phyloP scores from a whole-genome alignment of 2,113 vertebrate genomes.

The Phoenicopterus ruber region DNA sequence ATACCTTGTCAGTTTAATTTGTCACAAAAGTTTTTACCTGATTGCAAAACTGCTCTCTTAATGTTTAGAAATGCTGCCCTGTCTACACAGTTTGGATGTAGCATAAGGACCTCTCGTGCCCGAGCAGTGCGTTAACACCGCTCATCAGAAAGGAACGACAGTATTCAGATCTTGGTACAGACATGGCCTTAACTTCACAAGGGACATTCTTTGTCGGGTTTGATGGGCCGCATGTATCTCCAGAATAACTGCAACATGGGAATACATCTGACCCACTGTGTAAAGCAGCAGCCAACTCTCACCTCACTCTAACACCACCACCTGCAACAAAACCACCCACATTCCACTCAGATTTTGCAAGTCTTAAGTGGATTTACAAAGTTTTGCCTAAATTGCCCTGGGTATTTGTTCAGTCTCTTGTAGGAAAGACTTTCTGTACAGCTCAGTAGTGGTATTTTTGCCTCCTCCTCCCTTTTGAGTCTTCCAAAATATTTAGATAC shows the following conservation, averaged over 20 bases:
- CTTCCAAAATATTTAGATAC: conserved; percentile 27
- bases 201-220: conserved; percentile 50
- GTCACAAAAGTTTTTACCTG: conserved; percentile 52
- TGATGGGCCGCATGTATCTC: background rate
- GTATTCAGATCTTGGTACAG: background rate
- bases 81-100: background rate
- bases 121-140: background rate
- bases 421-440: conserved; percentile 44
- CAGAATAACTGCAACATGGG: background rate
- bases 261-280: background rate
- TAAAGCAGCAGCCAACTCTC: conserved; percentile 48
- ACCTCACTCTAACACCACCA: conserved; percentile 5
- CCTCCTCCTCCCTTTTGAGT: conserved; percentile 49
- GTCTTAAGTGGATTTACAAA: conserved; percentile 32
- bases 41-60: conserved; percentile 59
- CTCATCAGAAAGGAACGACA: background rate
- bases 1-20: conserved; percentile 71
- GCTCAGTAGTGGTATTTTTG: conserved; percentile 69
- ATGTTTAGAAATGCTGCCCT: background rate
- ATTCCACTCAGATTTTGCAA: conserved; percentile 49
- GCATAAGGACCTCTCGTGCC: background rate
- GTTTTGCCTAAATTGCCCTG: conserved; percentile 33
- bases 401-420: conserved; percentile 53
- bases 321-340: conserved; percentile 10
- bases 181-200: background rate